Evolutionary conservation across 2,888 invertebrate species (phyloP).

Genomic region (Eustalomyia histrio): DNA sequence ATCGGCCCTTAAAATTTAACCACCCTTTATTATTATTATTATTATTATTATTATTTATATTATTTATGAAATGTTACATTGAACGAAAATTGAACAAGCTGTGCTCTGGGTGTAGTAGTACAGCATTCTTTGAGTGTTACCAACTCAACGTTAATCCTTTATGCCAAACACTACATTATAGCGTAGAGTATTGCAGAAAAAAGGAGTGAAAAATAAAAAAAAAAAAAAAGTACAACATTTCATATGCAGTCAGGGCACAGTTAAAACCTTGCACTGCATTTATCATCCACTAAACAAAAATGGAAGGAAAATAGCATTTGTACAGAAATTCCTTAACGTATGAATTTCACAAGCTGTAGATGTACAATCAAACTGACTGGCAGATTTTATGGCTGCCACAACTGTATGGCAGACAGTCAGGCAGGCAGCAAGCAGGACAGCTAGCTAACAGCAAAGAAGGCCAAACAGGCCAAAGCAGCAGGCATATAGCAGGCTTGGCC

Average conservation of each 20-base stretch:
- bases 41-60: too few relatives aligned
- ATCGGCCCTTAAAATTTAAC: too few relatives aligned
- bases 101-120: too few relatives aligned
- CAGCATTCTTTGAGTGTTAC: too few relatives aligned
- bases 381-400: conserved; percentile 32
- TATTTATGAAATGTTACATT: too few relatives aligned
- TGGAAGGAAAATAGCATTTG: conserved; percentile 38
- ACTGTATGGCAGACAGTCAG: conserved; percentile 63
- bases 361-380: conserved; percentile 36
- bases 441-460: conserved; percentile 31
- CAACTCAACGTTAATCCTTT: background rate
- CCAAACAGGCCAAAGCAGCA: conserved; percentile 40
- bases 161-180: background rate
- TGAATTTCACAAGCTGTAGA: conserved; percentile 55
- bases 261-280: conserved; percentile 65
- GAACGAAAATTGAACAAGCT: too few relatives aligned
- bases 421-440: conserved; percentile 48
- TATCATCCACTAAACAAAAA: conserved; percentile 57
- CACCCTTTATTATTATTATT: too few relatives aligned
- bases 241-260: conserved; percentile 47
- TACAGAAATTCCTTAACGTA: conserved; percentile 61
- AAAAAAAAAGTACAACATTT: conserved; percentile 39
- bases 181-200: conserved; percentile 2
- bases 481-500: conserved; percentile 24
- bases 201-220: conserved; percentile 1